A percentile compares a stretch with the other conserved stretches of the same genome.
phyloP scores from a whole-genome alignment of 2,888 invertebrate genomes.

The Julus scanicus region DNA sequence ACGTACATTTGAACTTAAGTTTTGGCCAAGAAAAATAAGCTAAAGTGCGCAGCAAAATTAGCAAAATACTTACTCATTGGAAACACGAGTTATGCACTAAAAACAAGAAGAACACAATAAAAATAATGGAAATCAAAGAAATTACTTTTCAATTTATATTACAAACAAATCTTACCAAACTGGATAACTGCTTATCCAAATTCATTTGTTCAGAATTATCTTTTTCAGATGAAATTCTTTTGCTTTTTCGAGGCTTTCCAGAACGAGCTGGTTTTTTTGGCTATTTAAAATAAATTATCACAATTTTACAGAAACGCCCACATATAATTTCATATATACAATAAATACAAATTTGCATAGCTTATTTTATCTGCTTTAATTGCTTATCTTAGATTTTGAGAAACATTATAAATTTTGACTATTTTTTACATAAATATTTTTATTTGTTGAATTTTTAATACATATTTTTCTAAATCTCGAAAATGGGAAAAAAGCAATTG shows the following conservation, averaged over 20 bases:
- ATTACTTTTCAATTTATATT: background rate
- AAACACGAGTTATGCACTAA: background rate
- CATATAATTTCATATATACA: too few species aligned
- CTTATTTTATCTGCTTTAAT: too few species aligned
- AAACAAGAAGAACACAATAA: background rate
- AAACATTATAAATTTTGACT: too few species aligned
- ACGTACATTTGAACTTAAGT: too few species aligned
- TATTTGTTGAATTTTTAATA: too few species aligned
- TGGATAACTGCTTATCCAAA: background rate
- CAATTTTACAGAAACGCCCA: too few species aligned
- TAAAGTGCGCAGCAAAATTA: background rate
- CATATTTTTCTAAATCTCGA: too few species aligned
- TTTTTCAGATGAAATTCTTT: background rate
- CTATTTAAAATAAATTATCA: background rate
- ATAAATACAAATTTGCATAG: too few species aligned
- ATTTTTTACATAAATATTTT: too few species aligned
- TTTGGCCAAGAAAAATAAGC: too few species aligned
- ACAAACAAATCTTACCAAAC: background rate
- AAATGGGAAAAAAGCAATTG: too few species aligned
- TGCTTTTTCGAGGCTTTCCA: slow-evolving; percentile 11
- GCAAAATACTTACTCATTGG: background rate
- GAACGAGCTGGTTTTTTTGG: slow-evolving; percentile 5
- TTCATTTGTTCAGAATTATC: background rate
- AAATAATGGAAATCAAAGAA: background rate
- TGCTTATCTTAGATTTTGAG: too few species aligned